Percentiles rank a stretch among this genome's conserved stretches.
Evolutionary conservation across 23 tunicate species (phyloP).

Genomic region (Ascidia mentula): DNA sequence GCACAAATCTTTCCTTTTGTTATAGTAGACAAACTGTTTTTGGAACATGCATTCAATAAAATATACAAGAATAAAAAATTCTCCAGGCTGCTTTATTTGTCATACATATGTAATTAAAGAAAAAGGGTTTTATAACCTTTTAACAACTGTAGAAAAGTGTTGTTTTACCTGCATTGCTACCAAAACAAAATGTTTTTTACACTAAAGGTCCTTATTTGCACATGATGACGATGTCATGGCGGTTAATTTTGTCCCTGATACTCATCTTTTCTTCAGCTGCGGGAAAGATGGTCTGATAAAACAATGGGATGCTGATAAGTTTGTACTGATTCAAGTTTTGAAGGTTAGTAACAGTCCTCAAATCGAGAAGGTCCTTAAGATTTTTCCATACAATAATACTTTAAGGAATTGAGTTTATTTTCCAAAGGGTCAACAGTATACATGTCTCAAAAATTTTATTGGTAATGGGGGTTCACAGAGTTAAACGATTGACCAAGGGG

Average conservation of each 20-base stretch:
- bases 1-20: not conserved
- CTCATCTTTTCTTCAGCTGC: slow-evolving; percentile 85
- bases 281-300: slow-evolving; percentile 91
- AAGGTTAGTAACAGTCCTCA: slow-evolving; percentile 29
- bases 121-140: not conserved
- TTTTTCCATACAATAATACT: too few relatives aligned
- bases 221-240: slow-evolving; percentile 75
- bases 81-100: too few relatives aligned
- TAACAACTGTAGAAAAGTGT: not conserved
- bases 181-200: not conserved
- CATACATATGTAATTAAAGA: too few relatives aligned
- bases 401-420: too few relatives aligned
- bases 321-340: slow-evolving; percentile 70
- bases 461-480: too few relatives aligned
- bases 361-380: too few relatives aligned
- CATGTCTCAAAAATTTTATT: too few relatives aligned
- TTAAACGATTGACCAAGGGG: too few relatives aligned
- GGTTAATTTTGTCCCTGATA: slow-evolving; percentile 77
- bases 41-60: too few relatives aligned
- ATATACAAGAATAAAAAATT: too few relatives aligned
- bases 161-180: not conserved
- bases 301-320: slow-evolving; percentile 99
- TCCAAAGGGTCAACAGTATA: too few relatives aligned
- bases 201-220: slow-evolving; percentile 64
- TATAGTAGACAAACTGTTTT: not conserved